Base-by-base conservation (phyloP, 2,797 vertebrate species). In the Paguma larvata region DNA sequence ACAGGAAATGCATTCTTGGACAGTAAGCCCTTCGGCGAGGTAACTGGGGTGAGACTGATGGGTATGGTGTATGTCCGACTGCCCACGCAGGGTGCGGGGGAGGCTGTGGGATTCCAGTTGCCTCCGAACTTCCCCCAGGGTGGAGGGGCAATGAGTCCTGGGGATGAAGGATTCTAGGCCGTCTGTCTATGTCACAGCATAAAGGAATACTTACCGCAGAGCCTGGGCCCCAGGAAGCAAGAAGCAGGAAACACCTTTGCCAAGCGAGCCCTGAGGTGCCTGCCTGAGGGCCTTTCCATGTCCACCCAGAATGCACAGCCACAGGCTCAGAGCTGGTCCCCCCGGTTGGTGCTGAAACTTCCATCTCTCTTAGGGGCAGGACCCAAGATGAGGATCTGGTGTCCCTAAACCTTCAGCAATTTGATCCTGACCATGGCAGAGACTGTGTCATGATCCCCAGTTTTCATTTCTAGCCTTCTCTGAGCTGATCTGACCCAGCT, bases 1-100 rank as follows among this genome's bases (percentile, higher is more conserved):
- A 65, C 62, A 97, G 83, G 86, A 85, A 93, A 72, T 10, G 44
- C 27, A 84, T 86, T 96, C 75, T 73, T 67, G 44, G 92, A n/a
- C 30, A 48, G 92, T 25, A 46, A 72, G 2, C 18, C 16, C 30
- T 67, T 9, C 70, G 91, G 78, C 38, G 41, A 94, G 79, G 65
- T 48, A 63, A 79, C 1, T 48, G n/a, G 27, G 30, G 34, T 3
- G 18, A 84, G 67, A 41, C 51, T 2, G 8, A 51, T 0, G 0
- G 72, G 68, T 15, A 21, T 15, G 15, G 73, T 56, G 0, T 10
- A 46, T 9, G 72, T 84, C 21, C 23, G 1, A 8, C 18, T 0
- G 46, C 14, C 70, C 85, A 41, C 48, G 18, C 9, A 23, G 56
- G 77, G 25, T 8, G 8, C 25, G 12, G 27, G 44, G 10, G 9